These are phyloP conservation scores for Mimumesa dahlbomi DNA, from an alignment of 2,888 invertebrate genomes.

Conservation along the genomic window DNA sequence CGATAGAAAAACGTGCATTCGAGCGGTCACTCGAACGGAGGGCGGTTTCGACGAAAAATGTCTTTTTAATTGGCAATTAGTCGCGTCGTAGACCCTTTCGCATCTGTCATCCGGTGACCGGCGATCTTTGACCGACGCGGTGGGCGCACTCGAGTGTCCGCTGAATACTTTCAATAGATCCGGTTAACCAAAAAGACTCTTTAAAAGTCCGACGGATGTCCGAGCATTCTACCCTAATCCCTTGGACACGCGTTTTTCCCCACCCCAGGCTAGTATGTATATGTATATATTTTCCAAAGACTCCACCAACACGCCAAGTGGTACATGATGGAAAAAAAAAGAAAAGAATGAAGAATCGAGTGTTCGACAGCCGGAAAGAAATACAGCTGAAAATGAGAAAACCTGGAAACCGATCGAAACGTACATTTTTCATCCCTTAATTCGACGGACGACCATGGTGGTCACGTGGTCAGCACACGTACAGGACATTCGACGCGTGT, in stretches of 20 bases:
- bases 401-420: constrained; percentile 21
- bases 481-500: too few relatives aligned
- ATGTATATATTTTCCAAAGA: too few relatives aligned
- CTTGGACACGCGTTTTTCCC: constrained; percentile 54
- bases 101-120: constrained; percentile 71
- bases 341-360: constrained; percentile 1
- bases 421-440: constrained; percentile 69
- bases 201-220: constrained; percentile 46
- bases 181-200: constrained; percentile 60
- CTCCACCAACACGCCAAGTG: too few relatives aligned
- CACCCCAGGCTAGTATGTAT: too few relatives aligned
- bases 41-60: constrained; percentile 71
- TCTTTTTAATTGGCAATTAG: constrained; percentile 80
- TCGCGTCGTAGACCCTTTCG: constrained; percentile 70
- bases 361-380: constrained; percentile 15
- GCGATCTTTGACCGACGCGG: constrained; percentile 40
- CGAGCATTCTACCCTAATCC: constrained; percentile 67
- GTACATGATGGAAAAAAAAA: constrained; percentile 48
- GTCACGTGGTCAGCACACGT: constrained; percentile 6
- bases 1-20: constrained; percentile 47
- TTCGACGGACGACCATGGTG: constrained; percentile 68
- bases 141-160: constrained; percentile 50
- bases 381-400: not conserved
- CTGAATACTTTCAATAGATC: constrained; percentile 40
- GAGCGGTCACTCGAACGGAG: constrained; percentile 39